Evolutionary conservation across 1,140 invertebrate species (phyloP), one percentile per base, ranked within the genome.

Genomic region (Dreissena polymorpha): DNA sequence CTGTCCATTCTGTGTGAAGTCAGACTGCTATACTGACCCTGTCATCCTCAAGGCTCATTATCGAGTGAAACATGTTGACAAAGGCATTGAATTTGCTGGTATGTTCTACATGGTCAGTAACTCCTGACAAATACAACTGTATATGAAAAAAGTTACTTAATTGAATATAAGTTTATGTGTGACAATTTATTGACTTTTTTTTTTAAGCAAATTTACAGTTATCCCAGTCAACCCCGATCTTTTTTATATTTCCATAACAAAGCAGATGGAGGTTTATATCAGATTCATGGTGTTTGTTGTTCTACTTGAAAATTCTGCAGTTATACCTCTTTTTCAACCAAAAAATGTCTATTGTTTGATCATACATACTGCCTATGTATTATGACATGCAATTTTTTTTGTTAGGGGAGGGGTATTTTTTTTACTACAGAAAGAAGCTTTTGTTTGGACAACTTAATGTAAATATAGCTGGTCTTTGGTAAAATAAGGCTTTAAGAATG

Each of bases 51-150:
- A 92, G 84, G 92, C 92, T 18, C 93, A 93, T 70, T 93, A 92
- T 80, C 85, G 92, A 78, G 93, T 93, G 0, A 93, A 93, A 86
- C 93, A 93, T 92, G 93, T 93, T 29, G 93, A 93, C 80, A 93
- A 93, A 85, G 93, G 93, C 55, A 91, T 93, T 81, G 93, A 93
- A 65, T 93, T 93, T 90, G 92, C 91, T 84, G 93, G 93, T 93
- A 87, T 77, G 23, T 74, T 12, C 39, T 39, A 8, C 39, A 5
- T 8, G 39, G 39, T 39, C 8, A 39, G 39, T 39, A 39, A 39
- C 39, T 39, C 39, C 39, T 39, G 2, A n/a, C n/a, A n/a, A n/a
- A 39, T 39, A 39, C 39, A 39, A 2, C 8, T 39, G 39, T 39
- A 39, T 39, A 64, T 6, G 13, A 27, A 27, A 23, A 57, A 7